These are phyloP conservation scores for Phalacrocorax aristotelis DNA, from an alignment of 2,113 vertebrate species.

Conservation along the genomic window DNA sequence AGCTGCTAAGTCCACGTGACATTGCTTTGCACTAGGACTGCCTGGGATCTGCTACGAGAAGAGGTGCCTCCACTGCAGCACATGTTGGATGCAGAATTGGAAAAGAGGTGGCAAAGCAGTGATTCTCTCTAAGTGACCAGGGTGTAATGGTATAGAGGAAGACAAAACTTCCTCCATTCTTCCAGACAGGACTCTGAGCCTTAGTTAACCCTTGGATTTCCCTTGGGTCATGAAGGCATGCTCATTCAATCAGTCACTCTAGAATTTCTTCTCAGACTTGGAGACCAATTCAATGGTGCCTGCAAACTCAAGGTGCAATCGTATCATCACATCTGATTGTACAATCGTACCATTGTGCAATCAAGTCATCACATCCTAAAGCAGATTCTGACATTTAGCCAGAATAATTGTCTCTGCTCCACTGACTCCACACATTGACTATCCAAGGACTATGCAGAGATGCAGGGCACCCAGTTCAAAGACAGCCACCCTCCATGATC, in stretches of 20 bases:
- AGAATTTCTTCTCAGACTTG: neutral
- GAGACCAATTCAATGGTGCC: neutral
- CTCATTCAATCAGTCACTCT: neutral
- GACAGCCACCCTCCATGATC: neutral
- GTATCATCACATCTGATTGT: neutral
- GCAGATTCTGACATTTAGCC: neutral
- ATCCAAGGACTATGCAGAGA: neutral
- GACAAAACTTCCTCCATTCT: neutral
- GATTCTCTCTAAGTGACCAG: neutral
- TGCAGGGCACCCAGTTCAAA: neutral
- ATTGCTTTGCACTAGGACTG: neutral
- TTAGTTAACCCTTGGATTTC: neutral
- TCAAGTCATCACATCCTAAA: neutral
- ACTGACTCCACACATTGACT: neutral
- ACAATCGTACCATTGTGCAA: fast-evolving
- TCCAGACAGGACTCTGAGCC: fast-evolving
- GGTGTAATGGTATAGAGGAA: neutral
- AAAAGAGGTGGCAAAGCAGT: neutral
- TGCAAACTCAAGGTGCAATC: neutral
- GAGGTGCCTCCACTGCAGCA: neutral
- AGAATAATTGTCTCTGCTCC: neutral
- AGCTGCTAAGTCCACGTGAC: neutral
- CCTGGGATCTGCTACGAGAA: neutral
- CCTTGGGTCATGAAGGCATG: neutral
- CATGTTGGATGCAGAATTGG: neutral